Evolutionary conservation across 2,113 vertebrate genomes (phyloP).

Genomic region (Ailurus styani): DNA sequence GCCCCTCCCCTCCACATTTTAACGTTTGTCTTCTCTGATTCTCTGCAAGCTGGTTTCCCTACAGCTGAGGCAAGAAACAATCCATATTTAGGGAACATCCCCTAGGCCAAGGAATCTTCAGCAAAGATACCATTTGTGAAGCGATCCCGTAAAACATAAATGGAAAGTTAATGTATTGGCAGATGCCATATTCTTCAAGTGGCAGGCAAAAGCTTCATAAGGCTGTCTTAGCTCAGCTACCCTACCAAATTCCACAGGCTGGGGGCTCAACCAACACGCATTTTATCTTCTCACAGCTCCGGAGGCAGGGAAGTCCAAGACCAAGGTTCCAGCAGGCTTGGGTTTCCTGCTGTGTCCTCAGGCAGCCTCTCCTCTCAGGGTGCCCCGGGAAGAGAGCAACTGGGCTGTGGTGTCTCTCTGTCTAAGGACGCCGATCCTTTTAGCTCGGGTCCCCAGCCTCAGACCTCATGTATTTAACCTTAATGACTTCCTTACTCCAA

Average conservation of each 20-base stretch:
- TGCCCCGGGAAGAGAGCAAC: not conserved
- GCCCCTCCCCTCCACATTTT: not conserved
- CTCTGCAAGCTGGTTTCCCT: not conserved
- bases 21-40: not conserved
- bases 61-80: not conserved
- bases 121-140: not conserved
- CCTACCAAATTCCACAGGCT: not conserved
- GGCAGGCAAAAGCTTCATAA: not conserved
- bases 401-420: not conserved
- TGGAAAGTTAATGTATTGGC: not conserved
- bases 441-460: not conserved
- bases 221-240: not conserved
- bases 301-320: not conserved
- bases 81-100: not conserved
- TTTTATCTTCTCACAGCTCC: not conserved
- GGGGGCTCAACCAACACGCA: not conserved
- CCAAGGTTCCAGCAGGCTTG: not conserved
- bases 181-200: not conserved
- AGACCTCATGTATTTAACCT: not conserved
- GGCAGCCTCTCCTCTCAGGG: not conserved
- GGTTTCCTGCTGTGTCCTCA: not conserved
- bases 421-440: not conserved
- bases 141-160: not conserved
- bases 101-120: not conserved
- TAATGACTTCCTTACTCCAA: not conserved